phyloP scores from a whole-genome alignment of 2,797 vertebrate species.

The Megalops cyprinoides region DNA sequence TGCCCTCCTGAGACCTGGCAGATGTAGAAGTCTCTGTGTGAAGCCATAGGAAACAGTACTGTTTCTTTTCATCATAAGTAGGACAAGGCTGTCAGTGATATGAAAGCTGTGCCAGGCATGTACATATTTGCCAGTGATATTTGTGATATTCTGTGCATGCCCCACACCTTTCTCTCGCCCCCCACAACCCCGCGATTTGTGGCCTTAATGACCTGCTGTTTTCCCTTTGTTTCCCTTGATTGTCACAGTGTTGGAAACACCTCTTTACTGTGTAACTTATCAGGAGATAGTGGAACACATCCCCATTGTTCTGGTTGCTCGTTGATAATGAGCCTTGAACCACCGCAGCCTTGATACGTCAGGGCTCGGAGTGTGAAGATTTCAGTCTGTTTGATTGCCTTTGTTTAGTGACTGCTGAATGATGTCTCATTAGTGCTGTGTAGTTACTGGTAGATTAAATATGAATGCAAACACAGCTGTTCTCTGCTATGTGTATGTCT shows the following conservation, averaged over 20 bases:
- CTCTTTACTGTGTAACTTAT: background rate
- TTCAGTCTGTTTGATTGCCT: background rate
- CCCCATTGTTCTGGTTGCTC: no score
- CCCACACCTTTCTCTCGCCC: background rate
- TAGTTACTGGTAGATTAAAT: background rate
- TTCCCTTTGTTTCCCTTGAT: background rate
- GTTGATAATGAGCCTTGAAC: no score
- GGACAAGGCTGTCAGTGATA: slow-evolving; percentile 42
- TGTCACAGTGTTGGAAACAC: background rate
- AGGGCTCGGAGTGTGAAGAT: no score
- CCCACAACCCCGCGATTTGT: background rate
- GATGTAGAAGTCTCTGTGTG: no score
- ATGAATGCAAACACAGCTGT: no score
- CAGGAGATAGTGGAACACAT: no score
- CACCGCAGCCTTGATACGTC: no score
- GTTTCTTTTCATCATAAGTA: slow-evolving; percentile 12
- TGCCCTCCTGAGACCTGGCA: background rate
- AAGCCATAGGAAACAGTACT: background rate
- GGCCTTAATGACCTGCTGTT: background rate
- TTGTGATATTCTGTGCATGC: slow-evolving; percentile 30
- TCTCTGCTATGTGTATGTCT: background rate
- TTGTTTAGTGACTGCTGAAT: background rate
- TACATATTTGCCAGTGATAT: slow-evolving; percentile 35
- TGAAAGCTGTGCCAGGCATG: slow-evolving; percentile 26
- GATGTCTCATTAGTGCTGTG: background rate